Evolutionary conservation across 2,797 vertebrate genomes (phyloP).

Genomic region (Sciurus vulgaris): DNA sequence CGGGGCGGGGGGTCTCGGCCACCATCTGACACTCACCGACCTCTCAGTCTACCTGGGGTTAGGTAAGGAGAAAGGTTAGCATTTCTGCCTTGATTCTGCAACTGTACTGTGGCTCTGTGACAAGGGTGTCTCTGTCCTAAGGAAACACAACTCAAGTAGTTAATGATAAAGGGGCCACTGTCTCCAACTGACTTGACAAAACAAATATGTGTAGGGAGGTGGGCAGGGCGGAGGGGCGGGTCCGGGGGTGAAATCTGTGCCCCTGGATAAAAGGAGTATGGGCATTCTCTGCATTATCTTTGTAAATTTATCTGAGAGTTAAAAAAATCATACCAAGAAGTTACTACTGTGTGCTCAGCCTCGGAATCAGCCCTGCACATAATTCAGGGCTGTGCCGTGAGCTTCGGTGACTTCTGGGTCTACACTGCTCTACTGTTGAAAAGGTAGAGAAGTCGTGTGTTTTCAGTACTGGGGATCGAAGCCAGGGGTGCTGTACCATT

Average conservation of each 20-base stretch:
- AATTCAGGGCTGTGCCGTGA: not conserved
- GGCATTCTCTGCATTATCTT: not conserved
- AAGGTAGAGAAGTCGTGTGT: not conserved
- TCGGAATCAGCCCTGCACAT: not conserved
- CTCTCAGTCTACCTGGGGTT: not conserved
- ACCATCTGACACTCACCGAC: not conserved
- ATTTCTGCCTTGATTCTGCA: slow-evolving; percentile 30
- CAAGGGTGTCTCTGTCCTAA: not conserved
- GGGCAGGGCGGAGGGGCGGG: no score
- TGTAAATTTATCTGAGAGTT: not conserved
- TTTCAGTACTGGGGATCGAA: no score
- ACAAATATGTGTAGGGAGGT: not conserved
- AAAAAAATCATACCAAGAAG: not conserved
- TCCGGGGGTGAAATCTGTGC: not conserved
- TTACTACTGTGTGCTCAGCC: not conserved
- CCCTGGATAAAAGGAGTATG: not conserved
- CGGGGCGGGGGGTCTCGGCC: no score
- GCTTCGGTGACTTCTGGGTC: not conserved
- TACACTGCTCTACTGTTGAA: not conserved
- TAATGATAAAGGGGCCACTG: not conserved
- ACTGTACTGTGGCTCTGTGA: not conserved
- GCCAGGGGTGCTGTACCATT: not conserved
- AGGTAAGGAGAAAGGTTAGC: not conserved
- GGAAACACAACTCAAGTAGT: slow-evolving; percentile 6
- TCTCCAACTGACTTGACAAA: not conserved